Evolutionary conservation across 1,140 invertebrate species (phyloP).

Genomic region (Dinothrombium tinctorium): DNA sequence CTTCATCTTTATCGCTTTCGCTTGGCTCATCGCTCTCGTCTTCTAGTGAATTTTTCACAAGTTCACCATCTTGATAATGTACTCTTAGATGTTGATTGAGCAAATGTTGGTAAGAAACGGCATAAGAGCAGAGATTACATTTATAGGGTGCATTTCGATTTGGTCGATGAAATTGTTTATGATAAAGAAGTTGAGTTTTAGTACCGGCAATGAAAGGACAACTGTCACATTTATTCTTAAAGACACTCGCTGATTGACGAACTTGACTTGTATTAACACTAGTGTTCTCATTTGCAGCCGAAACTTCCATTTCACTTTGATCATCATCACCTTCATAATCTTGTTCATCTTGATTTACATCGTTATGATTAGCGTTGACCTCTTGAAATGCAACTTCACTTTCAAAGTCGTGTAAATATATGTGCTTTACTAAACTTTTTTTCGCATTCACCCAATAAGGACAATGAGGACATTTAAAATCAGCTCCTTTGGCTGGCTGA

Average conservation of each 20-base stretch:
- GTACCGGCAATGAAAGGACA: constrained; percentile 58
- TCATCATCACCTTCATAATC: constrained; percentile 4
- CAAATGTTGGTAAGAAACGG: too few species aligned
- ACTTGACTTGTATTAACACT: background rate
- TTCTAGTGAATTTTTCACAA: too few species aligned
- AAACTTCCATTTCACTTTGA: background rate
- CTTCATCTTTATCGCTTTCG: too few species aligned
- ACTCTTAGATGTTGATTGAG: too few species aligned
- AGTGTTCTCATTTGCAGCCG: background rate
- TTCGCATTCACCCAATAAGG: constrained; percentile 22
- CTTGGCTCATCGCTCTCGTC: too few species aligned
- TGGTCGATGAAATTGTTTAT: too few species aligned
- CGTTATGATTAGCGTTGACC: constrained; percentile 8
- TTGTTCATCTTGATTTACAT: background rate
- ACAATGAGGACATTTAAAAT: constrained; percentile 54
- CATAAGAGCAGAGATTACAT: too few species aligned
- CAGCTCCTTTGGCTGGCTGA: constrained; percentile 35
- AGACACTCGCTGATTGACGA: background rate
- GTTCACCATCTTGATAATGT: too few species aligned
- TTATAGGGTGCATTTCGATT: too few species aligned
- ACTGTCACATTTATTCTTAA: constrained; percentile 35
- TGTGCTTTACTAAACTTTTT: constrained; percentile 22
- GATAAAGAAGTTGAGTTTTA: constrained; percentile 57
- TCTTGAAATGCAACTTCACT: constrained; percentile 8
- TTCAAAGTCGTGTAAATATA: constrained; percentile 18